These are phyloP conservation scores for Lampropteryx suffumata DNA, from an alignment of 2,888 invertebrate genomes.

Conservation along the genomic window DNA sequence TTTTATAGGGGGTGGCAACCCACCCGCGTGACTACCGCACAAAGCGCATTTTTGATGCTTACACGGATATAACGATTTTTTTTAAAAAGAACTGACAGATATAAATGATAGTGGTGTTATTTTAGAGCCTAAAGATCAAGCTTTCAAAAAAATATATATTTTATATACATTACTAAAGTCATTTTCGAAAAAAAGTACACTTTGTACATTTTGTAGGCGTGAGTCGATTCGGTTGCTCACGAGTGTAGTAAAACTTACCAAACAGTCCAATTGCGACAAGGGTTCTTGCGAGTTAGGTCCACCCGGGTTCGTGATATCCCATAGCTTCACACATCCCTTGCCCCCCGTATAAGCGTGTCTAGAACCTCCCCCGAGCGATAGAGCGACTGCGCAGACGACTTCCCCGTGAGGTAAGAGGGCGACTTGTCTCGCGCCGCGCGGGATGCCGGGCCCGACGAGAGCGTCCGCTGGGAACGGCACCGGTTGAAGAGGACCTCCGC, in stretches of 20 bases:
- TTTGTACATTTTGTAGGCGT: no score
- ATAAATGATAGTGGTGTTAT: no score
- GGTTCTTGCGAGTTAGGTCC: constrained; percentile 94
- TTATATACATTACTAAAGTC: no score
- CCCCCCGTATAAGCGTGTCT: constrained; percentile 99
- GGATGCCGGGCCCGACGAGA: constrained; percentile 95
- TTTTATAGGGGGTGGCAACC: no score
- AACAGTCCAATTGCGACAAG: constrained; percentile 94
- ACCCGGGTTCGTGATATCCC: constrained; percentile 95
- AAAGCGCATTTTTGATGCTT: no score
- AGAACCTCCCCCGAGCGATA: constrained; percentile 88
- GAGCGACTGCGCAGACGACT: constrained; percentile 97
- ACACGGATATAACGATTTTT: no score
- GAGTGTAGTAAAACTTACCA: constrained; percentile 84
- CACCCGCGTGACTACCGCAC: no score
- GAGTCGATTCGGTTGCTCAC: no score
- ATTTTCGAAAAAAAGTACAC: no score
- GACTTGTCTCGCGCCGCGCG: constrained; percentile 94
- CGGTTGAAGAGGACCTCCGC: constrained; percentile 93
- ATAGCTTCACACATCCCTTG: constrained; percentile 98
- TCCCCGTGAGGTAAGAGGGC: constrained; percentile 97
- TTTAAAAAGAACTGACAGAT: no score
- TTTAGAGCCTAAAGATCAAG: no score
- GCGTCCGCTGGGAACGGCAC: constrained; percentile 98
- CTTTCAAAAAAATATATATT: no score